phyloP scores from a whole-genome alignment of 2,797 vertebrate genomes.

The Crenichthys baileyi region DNA sequence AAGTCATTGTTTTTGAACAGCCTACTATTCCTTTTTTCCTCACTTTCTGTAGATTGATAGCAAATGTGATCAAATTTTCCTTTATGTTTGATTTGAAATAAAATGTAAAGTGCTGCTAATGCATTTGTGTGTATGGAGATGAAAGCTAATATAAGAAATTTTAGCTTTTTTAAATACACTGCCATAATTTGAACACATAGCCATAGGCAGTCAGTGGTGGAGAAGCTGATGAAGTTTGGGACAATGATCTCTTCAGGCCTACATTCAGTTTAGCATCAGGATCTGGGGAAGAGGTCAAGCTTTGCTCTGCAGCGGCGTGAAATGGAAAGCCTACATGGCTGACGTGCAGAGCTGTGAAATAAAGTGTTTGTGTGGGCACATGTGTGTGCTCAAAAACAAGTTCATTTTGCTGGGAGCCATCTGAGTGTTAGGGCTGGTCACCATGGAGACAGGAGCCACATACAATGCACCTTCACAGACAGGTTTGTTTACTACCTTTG shows the following conservation, averaged over 20 bases:
- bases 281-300: background rate
- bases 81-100: background rate
- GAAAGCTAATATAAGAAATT: background rate
- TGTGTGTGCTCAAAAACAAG: conserved; percentile 6
- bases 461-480: conserved; percentile 45
- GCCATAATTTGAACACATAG: background rate
- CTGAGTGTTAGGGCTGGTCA: conserved; percentile 36
- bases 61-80: background rate
- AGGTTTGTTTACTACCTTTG: conserved; percentile 62
- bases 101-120: background rate
- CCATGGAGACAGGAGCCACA: conserved; percentile 62
- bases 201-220: background rate
- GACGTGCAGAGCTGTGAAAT: background rate
- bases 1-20: background rate
- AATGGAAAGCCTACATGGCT: background rate
- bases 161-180: background rate
- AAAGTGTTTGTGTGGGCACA: background rate
- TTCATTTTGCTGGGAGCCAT: conserved; percentile 35
- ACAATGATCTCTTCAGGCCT: background rate
- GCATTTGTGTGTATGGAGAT: background rate
- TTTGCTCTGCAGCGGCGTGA: background rate
- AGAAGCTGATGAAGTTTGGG: background rate
- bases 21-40: no score
- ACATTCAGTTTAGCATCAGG: background rate
- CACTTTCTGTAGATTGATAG: background rate